Evolutionary conservation across 2,888 invertebrate genomes (phyloP), one percentile per base, ranked within the genome.

Genomic region (Pecten maximus): DNA sequence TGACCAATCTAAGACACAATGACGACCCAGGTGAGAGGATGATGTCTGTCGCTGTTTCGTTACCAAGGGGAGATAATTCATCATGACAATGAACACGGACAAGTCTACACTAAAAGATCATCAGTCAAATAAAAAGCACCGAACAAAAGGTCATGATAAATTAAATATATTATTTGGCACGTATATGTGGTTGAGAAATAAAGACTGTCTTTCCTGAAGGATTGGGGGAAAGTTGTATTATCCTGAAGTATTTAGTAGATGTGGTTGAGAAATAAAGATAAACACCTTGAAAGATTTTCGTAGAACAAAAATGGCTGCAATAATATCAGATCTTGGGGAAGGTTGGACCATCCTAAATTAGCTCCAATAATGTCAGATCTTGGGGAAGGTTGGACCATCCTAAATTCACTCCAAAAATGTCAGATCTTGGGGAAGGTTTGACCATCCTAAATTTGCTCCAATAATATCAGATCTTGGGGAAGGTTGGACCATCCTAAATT

Each of bases 151-250:
- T 74, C 35, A 74, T 74, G 74, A 74, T 74, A 74, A 74, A 28
- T 74, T 35, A 74, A 74, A 74, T 23, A 74, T 35, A 74, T 74
- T n/a, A 19, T 54, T 74, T 74, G 74, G 74, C 74, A 74, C 74
- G 35, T 74, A 35, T 35, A 23, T 74, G 35, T 54, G 74, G 19
- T 28, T 28, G 10, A 74, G 8, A 28, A 74, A 74, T 44, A 44
- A 44, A 44, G 44, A 44, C 6, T 44, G 44, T 6, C 44, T 12
- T 10, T 44, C 44, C 44, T 10, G 6, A 10, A 44, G 44, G 44
- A 44, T 44, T 44, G 6, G 44, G 6, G 28, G 19, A 16, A 23
- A 60, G 60, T 60, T 23, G 60, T 6, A 74, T 1, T 35, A 74
- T 74, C 74, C 74, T 8, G 35, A 74, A 74, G 35, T 6, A 74